phyloP scores from a whole-genome alignment of 1,140 invertebrate genomes.

The Pseudomyrmex dendroicus region DNA sequence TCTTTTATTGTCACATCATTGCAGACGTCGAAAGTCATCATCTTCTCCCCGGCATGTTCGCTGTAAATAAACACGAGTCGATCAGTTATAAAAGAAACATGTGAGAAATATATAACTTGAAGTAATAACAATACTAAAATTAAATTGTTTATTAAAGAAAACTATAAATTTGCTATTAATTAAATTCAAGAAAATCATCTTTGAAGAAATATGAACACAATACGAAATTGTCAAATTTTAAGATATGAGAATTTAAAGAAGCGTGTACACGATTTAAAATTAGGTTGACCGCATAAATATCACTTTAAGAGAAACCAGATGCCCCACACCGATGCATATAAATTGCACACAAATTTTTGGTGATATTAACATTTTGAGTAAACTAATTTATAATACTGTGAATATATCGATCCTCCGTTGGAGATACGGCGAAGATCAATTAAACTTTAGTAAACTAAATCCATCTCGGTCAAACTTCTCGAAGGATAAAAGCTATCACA shows the following conservation, averaged over 20 bases:
- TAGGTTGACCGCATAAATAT: conserved; percentile 6
- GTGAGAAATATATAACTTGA: too few relatives aligned
- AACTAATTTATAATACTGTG: conserved; percentile 47
- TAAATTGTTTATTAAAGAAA: background rate
- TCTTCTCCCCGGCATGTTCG: conserved; percentile 79
- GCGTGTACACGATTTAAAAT: background rate
- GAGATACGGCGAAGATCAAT: conserved; percentile 18
- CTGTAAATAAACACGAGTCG: conserved; percentile 74
- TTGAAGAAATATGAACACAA: too few relatives aligned
- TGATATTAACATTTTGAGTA: conserved; percentile 18
- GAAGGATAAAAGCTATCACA: conserved; percentile 16
- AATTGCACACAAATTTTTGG: conserved; percentile 4
- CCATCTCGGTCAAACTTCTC: conserved; percentile 28
- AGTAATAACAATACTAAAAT: background rate
- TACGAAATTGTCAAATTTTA: background rate
- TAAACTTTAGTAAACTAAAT: conserved; percentile 40
- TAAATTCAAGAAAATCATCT: too few relatives aligned
- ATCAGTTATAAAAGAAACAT: conserved; percentile 21
- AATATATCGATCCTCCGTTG: conserved; percentile 29
- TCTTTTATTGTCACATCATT: conserved; percentile 85
- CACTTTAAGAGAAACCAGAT: background rate
- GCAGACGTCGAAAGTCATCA: conserved; percentile 75
- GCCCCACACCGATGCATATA: background rate
- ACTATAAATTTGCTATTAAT: too few relatives aligned
- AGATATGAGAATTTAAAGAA: background rate